Evolutionary conservation across 2,797 vertebrate species (phyloP), one percentile per base, ranked within the genome.

Genomic region (Thunnus albacares): DNA sequence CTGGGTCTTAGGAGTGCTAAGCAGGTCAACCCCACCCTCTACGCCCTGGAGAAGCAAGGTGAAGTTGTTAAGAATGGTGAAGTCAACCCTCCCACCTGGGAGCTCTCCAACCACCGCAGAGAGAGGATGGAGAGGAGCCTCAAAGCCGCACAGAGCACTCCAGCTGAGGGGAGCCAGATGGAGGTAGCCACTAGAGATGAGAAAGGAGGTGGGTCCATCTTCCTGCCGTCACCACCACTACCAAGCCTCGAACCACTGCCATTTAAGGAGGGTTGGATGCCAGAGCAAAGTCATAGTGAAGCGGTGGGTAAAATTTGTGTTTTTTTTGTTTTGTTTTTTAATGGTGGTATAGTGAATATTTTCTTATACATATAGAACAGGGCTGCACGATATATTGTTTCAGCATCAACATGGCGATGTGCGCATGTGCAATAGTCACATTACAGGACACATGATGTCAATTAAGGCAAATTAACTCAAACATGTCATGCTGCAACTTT

Each of bases 31-130:
- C 74, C 95, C 0, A 95, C 96, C 9, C 95, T 99, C 0, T 93
- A 94, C 0, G 83, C 91, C 11, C 75, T 99, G 94, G 97, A 99
- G 72, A 97, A 96, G 86, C 94, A 97, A 81, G 98, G 98, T 0
- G 97, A 99, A 0, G 93, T 99, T 1, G 77, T 72, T 66, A 96
- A 89, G 59, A 93, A 96, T 58, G 77, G 85, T 0, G 55, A 92
- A 0, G 43, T 90, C 0, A 94, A 6, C 17, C 96, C 97, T 2
- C 94, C 93, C 0, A 92, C 87, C 0, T 99, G 98, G 98, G 91
- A 96, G 6, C 94, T 99, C 65, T 97, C 97, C 0, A 75, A 87
- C 11, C 96, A 92, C 73, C 97, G 96, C 30, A 95, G 95, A 0
- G 96, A 97, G 81, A 95, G 94, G 84, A 97, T 99, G 94, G 94